Evolutionary conservation across 2,888 invertebrate species (phyloP), one percentile per base, ranked within the genome.

Genomic region (Nomada lathburiana): DNA sequence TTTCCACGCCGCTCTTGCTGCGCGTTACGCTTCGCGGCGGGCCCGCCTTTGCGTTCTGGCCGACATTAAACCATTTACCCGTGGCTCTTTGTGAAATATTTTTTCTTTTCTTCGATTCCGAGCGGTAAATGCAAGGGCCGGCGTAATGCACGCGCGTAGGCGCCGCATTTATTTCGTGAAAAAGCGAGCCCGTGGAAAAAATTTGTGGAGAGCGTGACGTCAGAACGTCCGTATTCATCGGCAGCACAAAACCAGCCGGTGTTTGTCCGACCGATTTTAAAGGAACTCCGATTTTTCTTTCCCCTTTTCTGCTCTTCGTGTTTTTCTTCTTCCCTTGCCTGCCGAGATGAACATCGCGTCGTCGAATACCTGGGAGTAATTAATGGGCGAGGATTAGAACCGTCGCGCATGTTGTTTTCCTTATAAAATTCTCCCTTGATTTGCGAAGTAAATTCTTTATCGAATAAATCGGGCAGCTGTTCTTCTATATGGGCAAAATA

Each of bases 31-130:
- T 53, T 23, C 47, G 59, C 59, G 10, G 59, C 59, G n/a, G 71
- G 57, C n/a, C 62, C 72, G 57, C 72, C 67, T 80, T 79, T 72
- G 29, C 68, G 60, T 26, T 29, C 16, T n/a, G 52, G 20, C 76
- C 67, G 76, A 63, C 72, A 76, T 83, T 81, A 79, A 78, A 79
- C 20, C 75, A 70, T 84, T 84, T 84, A 82, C 67, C 78, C 62
- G 36, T 23, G 52, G 53, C 63, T 72, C 76, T 73, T 77, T 80
- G 77, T 80, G 67, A 50, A 36, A 73, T 68, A 63, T 78, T 75
- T 77, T 81, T 60, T 60, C 23, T 57, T 57, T 57, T 57, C 82
- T 78, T 78, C 78, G 74, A 82, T 82, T 76, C 72, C 60, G 26
- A 36, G 63, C 44, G 75, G 68, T 47, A 78, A 78, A 71, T 71